These are phyloP conservation scores for Pteropus rufus DNA, from an alignment of 2,797 vertebrate species.

Conservation along the genomic window DNA sequence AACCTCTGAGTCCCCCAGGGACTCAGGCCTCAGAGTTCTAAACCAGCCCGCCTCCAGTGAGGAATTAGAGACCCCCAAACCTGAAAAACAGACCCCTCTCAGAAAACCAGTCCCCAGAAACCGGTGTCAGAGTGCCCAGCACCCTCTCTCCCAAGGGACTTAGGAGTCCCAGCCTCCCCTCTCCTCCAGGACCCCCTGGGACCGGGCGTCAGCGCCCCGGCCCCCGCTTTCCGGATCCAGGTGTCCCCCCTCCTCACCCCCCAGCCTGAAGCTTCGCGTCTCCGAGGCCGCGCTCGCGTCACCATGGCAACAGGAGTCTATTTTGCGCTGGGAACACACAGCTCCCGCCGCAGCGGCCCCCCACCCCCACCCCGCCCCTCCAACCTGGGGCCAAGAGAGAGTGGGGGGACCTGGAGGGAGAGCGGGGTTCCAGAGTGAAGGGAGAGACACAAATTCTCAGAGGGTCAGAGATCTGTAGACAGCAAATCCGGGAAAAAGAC, in stretches of 20 bases:
- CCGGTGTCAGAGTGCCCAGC: neutral
- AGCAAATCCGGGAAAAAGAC: neutral
- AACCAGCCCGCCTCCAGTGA: neutral
- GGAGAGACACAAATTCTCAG: neutral
- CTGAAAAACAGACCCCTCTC: neutral
- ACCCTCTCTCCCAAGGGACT: neutral
- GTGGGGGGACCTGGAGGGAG: neutral
- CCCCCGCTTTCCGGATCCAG: conserved; percentile 69
- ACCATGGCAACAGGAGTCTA: conserved; percentile 74
- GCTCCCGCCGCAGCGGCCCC: conserved; percentile 65
- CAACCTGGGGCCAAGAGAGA: neutral
- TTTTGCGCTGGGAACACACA: conserved; percentile 73
- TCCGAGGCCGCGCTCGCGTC: conserved; percentile 61
- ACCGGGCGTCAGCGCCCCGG: neutral
- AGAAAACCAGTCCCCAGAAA: neutral
- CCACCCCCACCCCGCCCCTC: conserved; percentile 14
- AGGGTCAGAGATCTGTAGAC: neutral
- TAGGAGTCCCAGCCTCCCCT: neutral
- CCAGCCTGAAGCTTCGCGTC: conserved; percentile 58
- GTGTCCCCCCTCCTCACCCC: conserved; percentile 54
- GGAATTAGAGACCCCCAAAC: neutral
- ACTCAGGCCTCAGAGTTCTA: neutral
- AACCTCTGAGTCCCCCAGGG: neutral
- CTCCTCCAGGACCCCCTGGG: neutral
- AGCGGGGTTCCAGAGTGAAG: neutral